These are phyloP conservation scores for Neoarius graeffei DNA, from an alignment of 2,113 vertebrate species.

Conservation along the genomic window DNA sequence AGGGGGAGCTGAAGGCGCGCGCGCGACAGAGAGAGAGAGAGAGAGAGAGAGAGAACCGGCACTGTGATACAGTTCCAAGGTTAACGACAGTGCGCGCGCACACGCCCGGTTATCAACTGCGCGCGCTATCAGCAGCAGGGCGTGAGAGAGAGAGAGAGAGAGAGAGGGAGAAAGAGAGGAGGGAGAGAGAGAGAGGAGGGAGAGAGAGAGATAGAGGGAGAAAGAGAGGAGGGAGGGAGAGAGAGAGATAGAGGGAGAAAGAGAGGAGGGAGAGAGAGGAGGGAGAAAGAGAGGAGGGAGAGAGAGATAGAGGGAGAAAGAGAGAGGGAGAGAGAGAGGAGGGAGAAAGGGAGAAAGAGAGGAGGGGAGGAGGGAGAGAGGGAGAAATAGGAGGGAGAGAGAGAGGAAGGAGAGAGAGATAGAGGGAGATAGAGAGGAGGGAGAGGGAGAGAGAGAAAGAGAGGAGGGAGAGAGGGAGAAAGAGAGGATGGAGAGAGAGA, in stretches of 20 bases:
- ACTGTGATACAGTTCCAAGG: not conserved
- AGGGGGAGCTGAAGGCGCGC: no score
- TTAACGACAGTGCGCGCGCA: not conserved
- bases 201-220: not conserved
- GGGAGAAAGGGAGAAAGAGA: not conserved
- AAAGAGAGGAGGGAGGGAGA: not conserved
- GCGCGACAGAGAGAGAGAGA: not conserved
- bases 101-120: not conserved
- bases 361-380: no score
- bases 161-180: not conserved
- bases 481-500: not conserved
- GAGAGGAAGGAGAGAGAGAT: no score
- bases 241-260: not conserved
- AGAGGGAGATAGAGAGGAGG: not conserved
- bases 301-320: not conserved
- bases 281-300: no score
- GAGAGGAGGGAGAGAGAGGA: no score
- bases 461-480: no score
- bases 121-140: not conserved
- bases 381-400: not conserved
- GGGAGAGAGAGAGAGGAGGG: not conserved
- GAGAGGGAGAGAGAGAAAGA: not conserved
- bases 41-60: not conserved
- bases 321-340: not conserved
- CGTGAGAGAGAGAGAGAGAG: no score